Evolutionary conservation across 2,797 vertebrate genomes (phyloP).

Genomic region (Coregonus sp.): DNA sequence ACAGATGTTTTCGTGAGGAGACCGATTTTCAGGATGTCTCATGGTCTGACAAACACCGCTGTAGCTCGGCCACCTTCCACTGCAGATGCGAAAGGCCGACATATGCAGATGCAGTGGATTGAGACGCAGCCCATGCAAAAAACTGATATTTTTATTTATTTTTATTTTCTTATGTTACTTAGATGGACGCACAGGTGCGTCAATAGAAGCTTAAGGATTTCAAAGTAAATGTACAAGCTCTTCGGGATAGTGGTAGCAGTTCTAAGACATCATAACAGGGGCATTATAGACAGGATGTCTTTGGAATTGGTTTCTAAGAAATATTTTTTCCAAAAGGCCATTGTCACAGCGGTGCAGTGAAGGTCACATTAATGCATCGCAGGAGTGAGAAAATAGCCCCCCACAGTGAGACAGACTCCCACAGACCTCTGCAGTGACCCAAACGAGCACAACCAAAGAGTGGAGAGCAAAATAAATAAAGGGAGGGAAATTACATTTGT

Average conservation of each 20-base stretch:
- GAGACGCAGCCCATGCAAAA: too few species aligned
- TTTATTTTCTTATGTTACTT: too few species aligned
- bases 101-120: too few species aligned
- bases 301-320: not conserved
- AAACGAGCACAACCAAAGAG: not conserved
- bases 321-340: not conserved
- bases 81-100: too few species aligned
- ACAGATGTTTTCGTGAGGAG: too few species aligned
- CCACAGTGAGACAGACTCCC: not conserved
- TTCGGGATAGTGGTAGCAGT: not conserved
- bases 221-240: not conserved
- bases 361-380: not conserved
- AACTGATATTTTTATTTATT: too few species aligned
- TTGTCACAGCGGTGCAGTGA: not conserved
- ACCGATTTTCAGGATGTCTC: too few species aligned
- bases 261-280: not conserved
- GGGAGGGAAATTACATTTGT: constrained; percentile 1
- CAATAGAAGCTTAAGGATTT: too few species aligned
- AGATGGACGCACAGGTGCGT: too few species aligned
- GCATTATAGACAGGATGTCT: not conserved
- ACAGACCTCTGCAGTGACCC: not conserved
- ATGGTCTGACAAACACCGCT: too few species aligned
- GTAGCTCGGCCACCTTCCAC: too few species aligned
- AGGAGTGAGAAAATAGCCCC: not conserved
- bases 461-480: not conserved